A percentile compares a stretch with the other conserved stretches of the same genome.
Conservation (phyloP, 2,797 vertebrate species). For the Tenualosa thibaudeaui region DNA sequence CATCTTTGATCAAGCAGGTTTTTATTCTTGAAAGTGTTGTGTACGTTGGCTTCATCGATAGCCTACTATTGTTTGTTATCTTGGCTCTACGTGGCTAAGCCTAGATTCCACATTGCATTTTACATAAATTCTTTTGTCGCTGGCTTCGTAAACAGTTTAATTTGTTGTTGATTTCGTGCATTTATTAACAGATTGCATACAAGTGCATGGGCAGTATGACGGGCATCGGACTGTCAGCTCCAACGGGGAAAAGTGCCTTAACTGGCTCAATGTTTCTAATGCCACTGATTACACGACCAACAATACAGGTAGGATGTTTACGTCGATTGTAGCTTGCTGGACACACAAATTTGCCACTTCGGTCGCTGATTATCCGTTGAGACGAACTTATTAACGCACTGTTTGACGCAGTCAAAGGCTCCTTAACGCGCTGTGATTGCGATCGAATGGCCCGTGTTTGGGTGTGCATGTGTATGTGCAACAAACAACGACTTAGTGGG, state of each 20-base stretch:
- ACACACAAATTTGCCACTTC: neutral
- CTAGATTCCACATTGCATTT: neutral
- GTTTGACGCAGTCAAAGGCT: no score
- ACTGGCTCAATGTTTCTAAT: slow-evolving; percentile 34
- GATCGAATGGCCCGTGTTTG: neutral
- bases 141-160: neutral
- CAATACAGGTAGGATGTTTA: slow-evolving; percentile 25
- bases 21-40: neutral
- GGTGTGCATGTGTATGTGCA: neutral
- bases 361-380: neutral
- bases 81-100: neutral
- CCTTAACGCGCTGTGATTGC: neutral
- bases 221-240: slow-evolving; percentile 6
- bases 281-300: neutral
- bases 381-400: neutral
- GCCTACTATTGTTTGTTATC: neutral
- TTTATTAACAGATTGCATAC: slow-evolving; percentile 27
- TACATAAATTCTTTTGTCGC: neutral
- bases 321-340: neutral
- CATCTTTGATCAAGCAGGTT: neutral
- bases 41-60: neutral
- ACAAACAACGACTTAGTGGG: neutral
- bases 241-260: slow-evolving; percentile 34
- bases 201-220: neutral
- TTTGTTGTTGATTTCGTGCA: neutral